Percentiles rank a stretch among this genome's conserved stretches.
phyloP scores from a whole-genome alignment of 2,888 invertebrate species.

The Lasioglossum malachurum region DNA sequence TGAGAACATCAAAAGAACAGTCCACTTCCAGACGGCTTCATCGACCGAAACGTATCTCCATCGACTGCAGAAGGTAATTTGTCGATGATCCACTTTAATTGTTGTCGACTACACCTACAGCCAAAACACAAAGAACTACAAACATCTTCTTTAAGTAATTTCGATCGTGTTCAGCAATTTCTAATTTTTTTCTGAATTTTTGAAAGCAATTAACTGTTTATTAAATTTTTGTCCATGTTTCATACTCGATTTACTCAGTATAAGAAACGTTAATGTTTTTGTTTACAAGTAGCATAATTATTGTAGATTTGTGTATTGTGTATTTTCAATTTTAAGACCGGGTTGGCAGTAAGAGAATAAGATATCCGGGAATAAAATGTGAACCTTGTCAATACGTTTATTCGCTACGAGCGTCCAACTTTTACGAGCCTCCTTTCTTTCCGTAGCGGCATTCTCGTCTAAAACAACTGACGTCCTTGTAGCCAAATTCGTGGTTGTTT shows the following conservation, averaged over 20 bases:
- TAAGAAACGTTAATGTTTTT: too few relatives aligned
- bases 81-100: conserved; percentile 47
- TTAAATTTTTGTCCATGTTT: neutral
- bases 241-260: neutral
- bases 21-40: conserved; percentile 16
- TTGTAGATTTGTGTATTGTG: too few relatives aligned
- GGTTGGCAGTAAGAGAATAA: too few relatives aligned
- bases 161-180: neutral
- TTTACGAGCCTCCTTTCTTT: too few relatives aligned
- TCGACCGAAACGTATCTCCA: neutral
- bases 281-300: too few relatives aligned
- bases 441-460: too few relatives aligned
- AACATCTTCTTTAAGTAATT: neutral
- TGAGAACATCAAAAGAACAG: conserved; percentile 45
- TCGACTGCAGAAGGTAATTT: neutral
- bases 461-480: too few relatives aligned
- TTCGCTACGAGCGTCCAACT: too few relatives aligned
- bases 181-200: neutral
- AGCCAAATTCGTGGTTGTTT: too few relatives aligned
- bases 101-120: neutral
- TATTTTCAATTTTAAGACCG: too few relatives aligned
- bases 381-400: too few relatives aligned
- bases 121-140: neutral
- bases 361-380: too few relatives aligned
- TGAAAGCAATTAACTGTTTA: neutral